Base-by-base conservation (phyloP, 2,113 vertebrate species). In the Podilymbus podiceps region DNA sequence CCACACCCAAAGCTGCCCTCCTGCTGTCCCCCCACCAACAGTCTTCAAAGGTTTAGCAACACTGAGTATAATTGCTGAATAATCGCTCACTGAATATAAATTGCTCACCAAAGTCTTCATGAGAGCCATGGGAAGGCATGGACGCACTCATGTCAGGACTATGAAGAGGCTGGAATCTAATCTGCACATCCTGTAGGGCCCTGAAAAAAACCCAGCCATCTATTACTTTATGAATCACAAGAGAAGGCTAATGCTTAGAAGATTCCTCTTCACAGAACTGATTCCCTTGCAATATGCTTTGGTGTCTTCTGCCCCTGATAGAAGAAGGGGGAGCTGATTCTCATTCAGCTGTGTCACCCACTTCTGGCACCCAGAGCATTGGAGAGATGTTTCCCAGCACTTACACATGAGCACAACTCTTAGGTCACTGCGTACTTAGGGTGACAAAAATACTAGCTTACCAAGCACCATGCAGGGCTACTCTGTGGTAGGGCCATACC, bases 101-200 rank as follows among this genome's bases (percentile, higher is more conserved):
- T 3, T 3, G 96, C 98, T 98, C 93, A 99, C 99, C 98, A 81
- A 99, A 99, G 56, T 98, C 98, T 68, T 99, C 99, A 35, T 98
- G 98, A 50, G 98, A 96, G 82, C 98, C 90, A 62, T 99, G 98
- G 62, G 97, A 92, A 52, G 98, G 98, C 66, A 99, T 95, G 17
- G 99, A 98, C 15, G 92, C 81, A 5, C 97, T 97, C 30, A 98
- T 95, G 31, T 98, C 98, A 87, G 98, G 98, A 52, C 97, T 98
- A 3, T 98, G 95, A 72, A 98, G 98, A n/a, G 99, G 99, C 83
- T 99, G 99, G 97, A 99, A 99, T 97, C 99, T 99, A 91, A 99
- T 99, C 97, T 99, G 99, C 27, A 99, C 99, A 93, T 99, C 99
- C 89, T 99, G 99, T 30, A 99, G 97, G 56, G 99, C 99, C 97